These are phyloP conservation scores for Pimpla rufipes DNA, from an alignment of 2,888 invertebrate genomes.

Conservation along the genomic window DNA sequence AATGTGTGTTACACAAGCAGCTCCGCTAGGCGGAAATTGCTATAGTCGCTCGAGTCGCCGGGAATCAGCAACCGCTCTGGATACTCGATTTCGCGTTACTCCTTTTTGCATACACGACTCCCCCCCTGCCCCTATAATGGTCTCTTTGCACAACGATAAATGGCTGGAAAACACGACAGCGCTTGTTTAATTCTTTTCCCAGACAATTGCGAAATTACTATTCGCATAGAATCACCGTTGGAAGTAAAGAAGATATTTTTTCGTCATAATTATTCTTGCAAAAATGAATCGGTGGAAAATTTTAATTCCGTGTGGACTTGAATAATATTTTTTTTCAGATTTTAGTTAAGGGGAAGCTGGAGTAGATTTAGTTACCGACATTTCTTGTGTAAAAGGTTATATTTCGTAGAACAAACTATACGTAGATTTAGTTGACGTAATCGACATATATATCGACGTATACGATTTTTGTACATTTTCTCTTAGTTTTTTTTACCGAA, in stretches of 20 bases:
- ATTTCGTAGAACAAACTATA: too few relatives aligned
- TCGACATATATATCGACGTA: too few relatives aligned
- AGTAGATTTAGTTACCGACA: too few relatives aligned
- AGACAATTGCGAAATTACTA: neutral
- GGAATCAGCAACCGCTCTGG: slow-evolving; percentile 55
- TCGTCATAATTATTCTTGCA: neutral
- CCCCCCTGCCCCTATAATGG: neutral
- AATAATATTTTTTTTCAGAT: too few relatives aligned
- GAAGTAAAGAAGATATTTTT: too few relatives aligned
- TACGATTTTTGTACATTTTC: too few relatives aligned
- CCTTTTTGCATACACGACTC: slow-evolving; percentile 36
- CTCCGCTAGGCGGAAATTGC: slow-evolving; percentile 56
- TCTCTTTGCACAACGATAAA: slow-evolving; percentile 2
- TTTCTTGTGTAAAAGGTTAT: too few relatives aligned
- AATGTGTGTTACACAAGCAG: slow-evolving; percentile 48
- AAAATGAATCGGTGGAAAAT: neutral
- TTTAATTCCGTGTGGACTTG: too few relatives aligned
- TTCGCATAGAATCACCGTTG: neutral
- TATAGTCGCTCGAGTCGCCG: slow-evolving; percentile 36
- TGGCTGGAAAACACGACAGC: neutral
- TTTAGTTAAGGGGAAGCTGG: too few relatives aligned
- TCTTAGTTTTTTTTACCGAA: too few relatives aligned
- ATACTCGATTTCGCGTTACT: slow-evolving; percentile 42
- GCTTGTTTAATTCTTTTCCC: neutral
- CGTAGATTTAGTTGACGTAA: too few relatives aligned